Evolutionary conservation across 2,888 invertebrate genomes (phyloP).

Genomic region (Andricus quercusramuli): DNA sequence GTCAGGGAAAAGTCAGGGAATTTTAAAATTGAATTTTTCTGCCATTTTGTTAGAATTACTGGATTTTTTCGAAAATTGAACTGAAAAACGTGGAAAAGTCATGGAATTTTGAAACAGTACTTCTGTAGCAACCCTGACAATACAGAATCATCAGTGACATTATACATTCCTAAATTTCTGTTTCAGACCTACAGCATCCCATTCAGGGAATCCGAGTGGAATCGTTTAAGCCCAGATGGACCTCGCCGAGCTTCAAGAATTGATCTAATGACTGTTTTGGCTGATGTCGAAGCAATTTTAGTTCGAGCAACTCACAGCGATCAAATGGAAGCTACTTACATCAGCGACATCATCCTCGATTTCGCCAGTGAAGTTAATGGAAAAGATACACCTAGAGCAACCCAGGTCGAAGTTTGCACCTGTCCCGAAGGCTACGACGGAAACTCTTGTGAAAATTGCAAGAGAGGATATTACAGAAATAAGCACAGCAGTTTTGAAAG

Average conservation of each 20-base stretch:
- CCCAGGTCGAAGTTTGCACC: conserved; percentile 91
- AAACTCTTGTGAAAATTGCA: conserved; percentile 90
- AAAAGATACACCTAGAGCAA: conserved; percentile 83
- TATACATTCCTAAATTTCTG: conserved; percentile 44
- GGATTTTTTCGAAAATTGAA: too few relatives aligned
- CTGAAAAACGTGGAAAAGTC: too few relatives aligned
- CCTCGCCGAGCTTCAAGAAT: conserved; percentile 85
- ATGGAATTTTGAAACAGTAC: too few relatives aligned
- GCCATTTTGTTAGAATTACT: too few relatives aligned
- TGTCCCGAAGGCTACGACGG: conserved; percentile 92
- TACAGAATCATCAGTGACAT: background rate
- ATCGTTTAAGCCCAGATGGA: conserved; percentile 80
- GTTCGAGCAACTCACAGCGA: conserved; percentile 88
- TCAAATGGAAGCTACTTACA: conserved; percentile 83
- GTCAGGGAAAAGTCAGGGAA: too few relatives aligned
- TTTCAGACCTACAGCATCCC: conserved; percentile 83
- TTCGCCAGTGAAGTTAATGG: conserved; percentile 85
- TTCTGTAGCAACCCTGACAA: too few relatives aligned
- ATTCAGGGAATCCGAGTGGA: conserved; percentile 85
- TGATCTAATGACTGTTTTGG: conserved; percentile 91
- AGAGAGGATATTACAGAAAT: conserved; percentile 86
- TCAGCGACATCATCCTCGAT: conserved; percentile 93
- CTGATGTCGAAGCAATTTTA: conserved; percentile 89
- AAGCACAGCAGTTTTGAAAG: conserved; percentile 79
- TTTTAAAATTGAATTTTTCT: too few relatives aligned